phyloP scores from a whole-genome alignment of 2,888 invertebrate genomes.

The Psylliodes chrysocephalus region DNA sequence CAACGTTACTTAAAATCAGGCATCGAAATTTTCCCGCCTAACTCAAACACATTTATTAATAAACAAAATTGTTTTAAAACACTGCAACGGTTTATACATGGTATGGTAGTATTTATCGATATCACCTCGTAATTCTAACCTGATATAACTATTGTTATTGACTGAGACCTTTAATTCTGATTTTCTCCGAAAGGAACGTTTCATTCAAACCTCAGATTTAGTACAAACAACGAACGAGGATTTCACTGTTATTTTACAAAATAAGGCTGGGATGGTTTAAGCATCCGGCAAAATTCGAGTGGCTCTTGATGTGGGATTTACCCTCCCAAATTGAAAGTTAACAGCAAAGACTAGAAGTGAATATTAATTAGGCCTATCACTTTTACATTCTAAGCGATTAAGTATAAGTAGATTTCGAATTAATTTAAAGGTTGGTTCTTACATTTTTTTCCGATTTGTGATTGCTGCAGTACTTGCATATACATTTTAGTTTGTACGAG shows the following conservation, averaged over 20 bases:
- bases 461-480: too few species aligned
- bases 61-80: too few species aligned
- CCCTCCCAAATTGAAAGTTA: neutral
- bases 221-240: constrained; percentile 1
- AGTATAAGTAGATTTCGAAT: too few species aligned
- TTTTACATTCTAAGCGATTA: neutral
- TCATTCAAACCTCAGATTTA: constrained; percentile 5
- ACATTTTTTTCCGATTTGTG: too few species aligned
- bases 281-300: constrained; percentile 3
- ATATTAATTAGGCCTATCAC: neutral
- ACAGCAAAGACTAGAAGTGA: neutral
- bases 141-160: neutral
- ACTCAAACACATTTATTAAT: too few species aligned
- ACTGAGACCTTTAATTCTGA: neutral
- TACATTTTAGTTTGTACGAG: too few species aligned
- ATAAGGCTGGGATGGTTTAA: neutral
- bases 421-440: too few species aligned
- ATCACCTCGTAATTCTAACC: neutral
- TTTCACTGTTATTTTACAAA: constrained; percentile 4
- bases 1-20: too few species aligned
- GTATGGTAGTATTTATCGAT: too few species aligned
- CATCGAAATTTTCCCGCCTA: too few species aligned
- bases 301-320: constrained; percentile 3
- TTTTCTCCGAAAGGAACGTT: neutral
- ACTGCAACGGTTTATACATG: too few species aligned